Evolutionary conservation across 2,113 vertebrate genomes (phyloP), one percentile per base, ranked within the genome.

Genomic region (Cervus canadensis): DNA sequence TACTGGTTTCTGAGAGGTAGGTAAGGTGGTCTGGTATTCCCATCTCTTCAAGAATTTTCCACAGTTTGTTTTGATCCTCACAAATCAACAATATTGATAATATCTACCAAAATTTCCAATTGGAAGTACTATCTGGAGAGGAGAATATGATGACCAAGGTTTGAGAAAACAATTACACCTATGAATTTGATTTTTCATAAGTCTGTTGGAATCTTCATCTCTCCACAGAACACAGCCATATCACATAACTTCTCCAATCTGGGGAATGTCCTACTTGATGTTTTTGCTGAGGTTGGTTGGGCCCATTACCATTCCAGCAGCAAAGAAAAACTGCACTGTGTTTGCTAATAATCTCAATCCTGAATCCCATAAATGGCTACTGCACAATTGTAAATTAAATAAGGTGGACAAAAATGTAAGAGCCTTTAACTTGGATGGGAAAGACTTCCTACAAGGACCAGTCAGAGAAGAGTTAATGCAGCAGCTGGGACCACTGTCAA

Each of bases 71-170:
- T 36, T 71, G 67, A 40, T 71, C 5, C n/a, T 36, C 10, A 71
- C 9, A 99, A 99, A 99, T 98, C 82, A 99, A 91, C 97, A 99
- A 98, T 21, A 99, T 99, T 4, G 99, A 99, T 96, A 99, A 99
- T 87, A 99, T 99, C 0, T 99, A 99, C 98, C 99, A 99, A 86
- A 99, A 99, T 98, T 99, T 99, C 97, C 99, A 99, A 97, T 99
- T 99, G 99, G 99, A 99, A 98, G 98, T 99, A 85, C 96, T 99
- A 0, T 99, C 99, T 87, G 99, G 99, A 97, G 99, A 99, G 91
- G 99, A 99, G 88, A 99, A 99, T 97, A 99, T 99, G 99, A 99
- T 99, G 11, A 99, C 99, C 60, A 91, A 56, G 48, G 89, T 98
- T 21, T 71, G 9, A 71, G 19, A 71, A 71, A 71, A 19, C n/a